Percentiles rank a stretch among this genome's conserved stretches.
Conservation (phyloP, 1,140 invertebrate species). For the Pentalonia nigronervosa region DNA sequence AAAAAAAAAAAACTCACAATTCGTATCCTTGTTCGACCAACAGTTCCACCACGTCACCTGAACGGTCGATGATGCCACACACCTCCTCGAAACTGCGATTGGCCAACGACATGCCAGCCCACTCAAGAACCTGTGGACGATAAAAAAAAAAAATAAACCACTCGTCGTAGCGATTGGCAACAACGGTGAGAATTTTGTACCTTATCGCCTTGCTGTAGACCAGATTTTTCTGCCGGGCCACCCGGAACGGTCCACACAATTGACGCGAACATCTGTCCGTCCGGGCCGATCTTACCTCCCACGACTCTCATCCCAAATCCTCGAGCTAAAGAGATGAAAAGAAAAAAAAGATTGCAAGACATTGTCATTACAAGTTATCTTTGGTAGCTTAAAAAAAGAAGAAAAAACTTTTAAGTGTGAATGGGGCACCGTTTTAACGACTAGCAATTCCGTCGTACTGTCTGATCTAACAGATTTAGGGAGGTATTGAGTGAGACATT, state of each 20-base stretch:
- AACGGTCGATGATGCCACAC: conserved; percentile 81
- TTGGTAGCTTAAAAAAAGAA: not conserved
- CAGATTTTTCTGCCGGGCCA: conserved; percentile 87
- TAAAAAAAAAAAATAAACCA: not conserved
- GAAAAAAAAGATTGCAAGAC: conserved; percentile 35
- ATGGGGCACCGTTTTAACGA: not conserved
- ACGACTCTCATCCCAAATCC: conserved; percentile 93
- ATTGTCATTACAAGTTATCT: not conserved
- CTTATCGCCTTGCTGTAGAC: conserved; percentile 86
- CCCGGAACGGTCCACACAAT: conserved; percentile 91
- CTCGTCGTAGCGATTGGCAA: not conserved
- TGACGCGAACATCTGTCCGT: conserved; percentile 85
- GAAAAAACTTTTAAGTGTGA: not conserved
- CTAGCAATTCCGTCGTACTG: not conserved
- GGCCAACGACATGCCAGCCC: conserved; percentile 83
- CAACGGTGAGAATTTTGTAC: conserved; percentile 64
- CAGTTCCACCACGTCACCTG: conserved; percentile 82
- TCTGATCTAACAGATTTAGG: not conserved
- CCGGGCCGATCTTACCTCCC: conserved; percentile 83
- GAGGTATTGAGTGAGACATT: not conserved
- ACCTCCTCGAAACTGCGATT: conserved; percentile 91
- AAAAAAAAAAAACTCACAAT: conserved; percentile 66
- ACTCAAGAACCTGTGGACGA: conserved; percentile 74
- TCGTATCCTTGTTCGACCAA: conserved; percentile 80
- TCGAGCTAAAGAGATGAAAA: conserved; percentile 71